phyloP scores from a whole-genome alignment of 2,797 vertebrate genomes.

The Graptemys geographica region DNA sequence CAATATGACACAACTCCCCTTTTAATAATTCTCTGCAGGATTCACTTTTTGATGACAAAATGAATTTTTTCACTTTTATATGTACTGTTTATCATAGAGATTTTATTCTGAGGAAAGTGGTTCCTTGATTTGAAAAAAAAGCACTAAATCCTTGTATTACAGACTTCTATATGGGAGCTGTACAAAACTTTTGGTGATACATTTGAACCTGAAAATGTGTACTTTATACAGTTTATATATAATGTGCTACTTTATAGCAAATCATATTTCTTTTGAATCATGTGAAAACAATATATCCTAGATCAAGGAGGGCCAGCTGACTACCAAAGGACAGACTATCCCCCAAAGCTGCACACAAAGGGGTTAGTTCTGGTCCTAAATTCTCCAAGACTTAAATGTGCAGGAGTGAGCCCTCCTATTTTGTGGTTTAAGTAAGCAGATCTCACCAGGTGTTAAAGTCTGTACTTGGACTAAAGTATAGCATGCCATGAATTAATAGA shows the following conservation, averaged over 20 bases:
- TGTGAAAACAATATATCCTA: not conserved
- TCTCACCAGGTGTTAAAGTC: not conserved
- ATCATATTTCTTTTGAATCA: not conserved
- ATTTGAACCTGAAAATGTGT: slow-evolving; percentile 17
- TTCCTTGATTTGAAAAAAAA: slow-evolving; percentile 20
- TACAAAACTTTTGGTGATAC: not conserved
- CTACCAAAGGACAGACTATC: not conserved
- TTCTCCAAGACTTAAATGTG: not conserved
- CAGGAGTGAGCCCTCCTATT: not conserved
- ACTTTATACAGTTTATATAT: slow-evolving; percentile 4
- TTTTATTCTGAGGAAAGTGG: slow-evolving; percentile 19
- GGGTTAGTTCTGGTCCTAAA: not conserved
- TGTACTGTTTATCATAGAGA: not conserved
- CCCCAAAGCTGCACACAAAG: not conserved
- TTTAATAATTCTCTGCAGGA: slow-evolving; percentile 63
- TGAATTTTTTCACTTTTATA: slow-evolving; percentile 35
- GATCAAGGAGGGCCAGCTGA: not conserved
- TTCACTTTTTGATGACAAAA: slow-evolving; percentile 34
- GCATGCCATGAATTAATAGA: not conserved
- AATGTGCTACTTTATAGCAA: not conserved
- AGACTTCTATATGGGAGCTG: not conserved
- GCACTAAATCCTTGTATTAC: slow-evolving; percentile 13
- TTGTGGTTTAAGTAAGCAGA: not conserved
- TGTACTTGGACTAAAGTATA: not conserved
- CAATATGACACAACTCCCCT: slow-evolving; percentile 50